Percentiles rank a stretch among this genome's conserved stretches.
Conservation (phyloP, 2,888 invertebrate species). For the Drosophila borborema region DNA sequence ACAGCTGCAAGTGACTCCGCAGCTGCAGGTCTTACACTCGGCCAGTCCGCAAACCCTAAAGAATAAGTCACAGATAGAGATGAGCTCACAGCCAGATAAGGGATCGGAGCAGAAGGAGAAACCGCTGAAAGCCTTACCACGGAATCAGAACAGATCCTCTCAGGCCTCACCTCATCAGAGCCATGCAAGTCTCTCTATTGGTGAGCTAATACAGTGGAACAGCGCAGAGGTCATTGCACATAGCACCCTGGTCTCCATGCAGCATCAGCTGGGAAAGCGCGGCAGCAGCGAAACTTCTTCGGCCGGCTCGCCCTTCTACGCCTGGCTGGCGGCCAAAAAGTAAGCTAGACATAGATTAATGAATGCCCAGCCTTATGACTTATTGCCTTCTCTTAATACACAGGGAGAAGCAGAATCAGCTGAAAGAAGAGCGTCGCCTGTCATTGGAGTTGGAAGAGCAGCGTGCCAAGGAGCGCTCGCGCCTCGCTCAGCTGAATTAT, state of each 20-base stretch:
- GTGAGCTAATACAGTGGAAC: background rate
- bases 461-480: slow-evolving; percentile 14
- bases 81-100: background rate
- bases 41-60: background rate
- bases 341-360: slow-evolving; percentile 13
- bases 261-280: background rate
- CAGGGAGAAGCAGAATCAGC: slow-evolving; percentile 24
- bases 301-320: background rate
- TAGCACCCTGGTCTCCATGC: background rate
- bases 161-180: background rate
- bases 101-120: too few species aligned
- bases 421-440: slow-evolving; percentile 10
- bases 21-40: background rate
- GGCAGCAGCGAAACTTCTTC: background rate
- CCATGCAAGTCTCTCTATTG: background rate
- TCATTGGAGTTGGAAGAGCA: slow-evolving; percentile 15
- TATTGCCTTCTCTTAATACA: fast-evolving
- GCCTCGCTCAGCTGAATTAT: slow-evolving; percentile 18
- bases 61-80: background rate
- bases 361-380: background rate
- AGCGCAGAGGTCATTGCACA: slow-evolving; percentile 8
- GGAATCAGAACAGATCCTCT: background rate
- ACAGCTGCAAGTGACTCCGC: too few species aligned
- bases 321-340: slow-evolving; percentile 49
- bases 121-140: background rate